Evolutionary conservation across 2,113 vertebrate genomes (phyloP), one percentile per base, ranked within the genome.

Genomic region (Coptodon bakossiorum): DNA sequence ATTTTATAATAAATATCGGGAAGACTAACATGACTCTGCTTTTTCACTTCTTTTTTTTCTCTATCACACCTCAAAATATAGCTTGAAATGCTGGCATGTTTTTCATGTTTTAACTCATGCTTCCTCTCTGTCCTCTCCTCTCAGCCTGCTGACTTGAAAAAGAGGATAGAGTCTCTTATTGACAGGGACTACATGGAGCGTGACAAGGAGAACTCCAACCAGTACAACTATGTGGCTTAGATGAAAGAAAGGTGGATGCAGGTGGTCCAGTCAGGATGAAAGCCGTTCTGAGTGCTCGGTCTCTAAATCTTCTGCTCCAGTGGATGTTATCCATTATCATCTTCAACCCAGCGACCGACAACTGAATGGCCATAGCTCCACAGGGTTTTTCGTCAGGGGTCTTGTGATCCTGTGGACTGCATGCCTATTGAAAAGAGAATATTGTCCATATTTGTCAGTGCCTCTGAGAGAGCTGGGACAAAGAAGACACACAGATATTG

Each of bases 101-200:
- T 10, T 38, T 63, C 59, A 0, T 83, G 24, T 89, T 66, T 63
- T 71, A 50, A 89, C 59, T 57, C 34, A 6, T 81, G 16, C 36
- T 16, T 76, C n/a, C 56, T 78, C 6, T 85, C 2, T 66, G 82
- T 88, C 94, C 91, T 90, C 52, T 61, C 90, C 91, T 95, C 96
- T 53, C 96, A 99, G 99, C 98, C 99, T 96, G 99, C 99, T 97
- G 99, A 99, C 96, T 96, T 99, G 93, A 99, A 99, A 97, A 99
- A 99, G 96, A 99, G 99, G 97, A 99, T 99, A 98, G 98, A 99
- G 97, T 99, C 98, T 85, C 97, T 99, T 94, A 99, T 99, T 95
- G 99, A 99, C 97, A 97, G 99, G 92, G 98, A 99, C 97, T 99
- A 99, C 96, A 99, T 99, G 98, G 99, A 99, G 96, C 97, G 99